Evolutionary conservation across 2,113 vertebrate genomes (phyloP).

Genomic region (Gila orcuttii): DNA sequence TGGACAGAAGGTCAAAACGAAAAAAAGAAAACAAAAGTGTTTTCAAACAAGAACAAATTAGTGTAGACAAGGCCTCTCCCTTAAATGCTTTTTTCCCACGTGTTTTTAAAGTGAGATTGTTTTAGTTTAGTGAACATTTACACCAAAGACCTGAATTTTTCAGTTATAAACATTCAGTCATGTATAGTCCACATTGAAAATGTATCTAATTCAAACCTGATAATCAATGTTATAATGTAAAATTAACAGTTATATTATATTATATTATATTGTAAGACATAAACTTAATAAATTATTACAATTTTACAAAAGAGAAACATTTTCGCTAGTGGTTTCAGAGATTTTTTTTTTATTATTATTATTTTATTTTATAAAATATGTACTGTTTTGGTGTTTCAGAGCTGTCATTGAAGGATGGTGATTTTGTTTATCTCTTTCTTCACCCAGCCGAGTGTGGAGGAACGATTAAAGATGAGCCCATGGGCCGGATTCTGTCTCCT

Average conservation of each 20-base stretch:
- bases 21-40: too few species aligned
- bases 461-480: slow-evolving; percentile 81
- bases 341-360: neutral
- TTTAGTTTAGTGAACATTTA: neutral
- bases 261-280: too few species aligned
- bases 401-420: neutral
- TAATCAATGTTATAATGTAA: neutral
- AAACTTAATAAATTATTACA: too few species aligned
- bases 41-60: too few species aligned
- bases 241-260: neutral
- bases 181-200: neutral
- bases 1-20: too few species aligned
- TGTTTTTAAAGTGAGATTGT: neutral
- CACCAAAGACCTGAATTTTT: too few species aligned
- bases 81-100: neutral
- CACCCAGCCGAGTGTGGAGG: slow-evolving; percentile 91
- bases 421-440: slow-evolving; percentile 43
- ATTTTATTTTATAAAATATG: neutral
- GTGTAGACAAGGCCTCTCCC: too few species aligned
- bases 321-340: neutral
- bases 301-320: neutral
- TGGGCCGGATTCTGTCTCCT: slow-evolving; percentile 90
- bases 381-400: neutral
- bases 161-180: neutral
- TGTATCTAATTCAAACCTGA: neutral